Conservation (phyloP, 2,888 invertebrate genomes). For the Oscheius sp. region DNA sequence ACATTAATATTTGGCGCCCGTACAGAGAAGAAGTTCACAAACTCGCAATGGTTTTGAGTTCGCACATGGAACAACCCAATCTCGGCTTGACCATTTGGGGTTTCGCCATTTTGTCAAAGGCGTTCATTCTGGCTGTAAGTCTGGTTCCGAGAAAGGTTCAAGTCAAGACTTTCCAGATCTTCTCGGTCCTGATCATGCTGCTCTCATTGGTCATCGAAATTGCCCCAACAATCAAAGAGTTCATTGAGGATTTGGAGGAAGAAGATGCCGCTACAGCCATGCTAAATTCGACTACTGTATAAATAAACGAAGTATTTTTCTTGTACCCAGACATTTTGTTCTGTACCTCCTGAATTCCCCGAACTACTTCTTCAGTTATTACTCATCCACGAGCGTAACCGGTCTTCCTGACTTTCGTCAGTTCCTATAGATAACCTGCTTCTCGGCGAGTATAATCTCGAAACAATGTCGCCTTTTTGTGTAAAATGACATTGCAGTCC, state of each 20-base stretch:
- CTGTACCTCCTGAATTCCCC: too few relatives aligned
- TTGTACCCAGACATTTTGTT: too few relatives aligned
- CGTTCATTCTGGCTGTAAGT: constrained; percentile 54
- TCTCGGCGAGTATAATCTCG: too few relatives aligned
- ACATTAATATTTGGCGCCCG: constrained; percentile 55
- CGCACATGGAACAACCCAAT: constrained; percentile 61
- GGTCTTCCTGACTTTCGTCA: too few relatives aligned
- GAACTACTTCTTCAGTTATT: too few relatives aligned
- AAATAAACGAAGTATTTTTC: too few relatives aligned
- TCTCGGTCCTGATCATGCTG: constrained; percentile 55
- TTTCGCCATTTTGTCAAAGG: constrained; percentile 56
- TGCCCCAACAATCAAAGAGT: constrained; percentile 39
- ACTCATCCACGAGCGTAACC: too few relatives aligned
- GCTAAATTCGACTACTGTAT: neutral
- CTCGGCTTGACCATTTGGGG: constrained; percentile 63
- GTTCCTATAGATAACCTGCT: too few relatives aligned
- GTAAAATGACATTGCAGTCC: constrained; percentile 7
- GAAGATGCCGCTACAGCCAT: neutral
- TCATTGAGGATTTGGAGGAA: constrained; percentile 33
- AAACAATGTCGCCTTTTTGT: constrained; percentile 7
- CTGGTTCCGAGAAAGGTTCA: too few relatives aligned
- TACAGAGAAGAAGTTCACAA: constrained; percentile 55
- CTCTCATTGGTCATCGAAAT: constrained; percentile 50
- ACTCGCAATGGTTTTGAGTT: constrained; percentile 48
- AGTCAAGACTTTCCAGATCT: constrained; percentile 43